Evolutionary conservation across 2,797 vertebrate genomes (phyloP).

Genomic region (Cottoperca gobio): DNA sequence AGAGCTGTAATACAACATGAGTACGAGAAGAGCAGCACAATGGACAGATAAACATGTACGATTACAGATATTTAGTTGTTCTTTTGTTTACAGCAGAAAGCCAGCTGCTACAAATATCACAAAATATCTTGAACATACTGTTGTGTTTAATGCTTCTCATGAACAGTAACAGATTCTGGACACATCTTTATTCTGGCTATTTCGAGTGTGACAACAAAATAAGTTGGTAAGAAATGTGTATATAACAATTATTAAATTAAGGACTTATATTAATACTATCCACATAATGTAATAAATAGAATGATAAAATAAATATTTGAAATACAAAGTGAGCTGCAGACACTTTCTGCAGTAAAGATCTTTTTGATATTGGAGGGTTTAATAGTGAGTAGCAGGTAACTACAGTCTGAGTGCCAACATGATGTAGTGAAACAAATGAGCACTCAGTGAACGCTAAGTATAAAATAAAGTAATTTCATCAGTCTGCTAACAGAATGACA

Average conservation of each 20-base stretch:
- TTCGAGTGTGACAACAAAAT: slow-evolving; percentile 58
- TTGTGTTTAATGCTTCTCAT: slow-evolving; percentile 46
- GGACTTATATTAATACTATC: slow-evolving; percentile 77
- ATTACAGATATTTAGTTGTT: slow-evolving; percentile 36
- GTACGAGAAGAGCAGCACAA: slow-evolving; percentile 77
- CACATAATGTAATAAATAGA: slow-evolving; percentile 80
- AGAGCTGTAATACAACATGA: slow-evolving; percentile 75
- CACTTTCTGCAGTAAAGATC: slow-evolving; percentile 45
- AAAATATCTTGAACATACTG: slow-evolving; percentile 57
- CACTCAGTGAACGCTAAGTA: slow-evolving; percentile 13
- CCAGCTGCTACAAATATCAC: slow-evolving; percentile 56
- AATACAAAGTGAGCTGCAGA: slow-evolving; percentile 60
- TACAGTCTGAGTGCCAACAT: slow-evolving; percentile 7
- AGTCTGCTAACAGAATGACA: slow-evolving; percentile 23
- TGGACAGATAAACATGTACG: slow-evolving; percentile 60
- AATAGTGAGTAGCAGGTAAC: slow-evolving; percentile 45
- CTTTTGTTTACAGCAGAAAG: slow-evolving; percentile 61
- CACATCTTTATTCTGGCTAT: slow-evolving; percentile 53
- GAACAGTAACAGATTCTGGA: slow-evolving; percentile 40
- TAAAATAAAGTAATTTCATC: slow-evolving; percentile 13
- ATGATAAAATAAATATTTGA: slow-evolving; percentile 81
- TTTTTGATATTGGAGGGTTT: slow-evolving; percentile 43
- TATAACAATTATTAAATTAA: slow-evolving; percentile 64
- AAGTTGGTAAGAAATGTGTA: slow-evolving; percentile 45
- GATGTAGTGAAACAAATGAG: slow-evolving; percentile 18